Evolutionary conservation across 2,113 vertebrate genomes (phyloP), one percentile per base, ranked within the genome.

Genomic region (Eulemur rufifrons): DNA sequence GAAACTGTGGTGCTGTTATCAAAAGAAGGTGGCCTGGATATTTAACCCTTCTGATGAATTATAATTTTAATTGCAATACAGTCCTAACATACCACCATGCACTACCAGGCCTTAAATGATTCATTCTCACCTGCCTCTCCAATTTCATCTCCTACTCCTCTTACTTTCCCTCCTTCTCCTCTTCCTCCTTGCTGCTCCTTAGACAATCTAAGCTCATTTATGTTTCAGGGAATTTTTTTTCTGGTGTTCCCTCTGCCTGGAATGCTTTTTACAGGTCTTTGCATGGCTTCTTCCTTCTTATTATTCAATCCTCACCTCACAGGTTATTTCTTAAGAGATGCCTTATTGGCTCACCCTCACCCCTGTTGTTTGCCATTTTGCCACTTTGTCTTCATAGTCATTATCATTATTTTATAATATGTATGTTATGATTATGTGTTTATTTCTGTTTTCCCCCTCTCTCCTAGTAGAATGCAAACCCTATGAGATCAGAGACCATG

Each of bases 341-440:
- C 34, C 34, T 95, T 87, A 34, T 78, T 42, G 81, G 50, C 37
- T 50, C 42, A 47, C 10, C 9, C 21, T 95, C 34, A 25, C 23
- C 21, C 29, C 9, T 45, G 9, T 92, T 81, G 20, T 9, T 69
- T 71, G 52, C 42, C 18, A 71, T 63, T 71, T 76, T 90, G 11
- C 50, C 34, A 54, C 8, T 42, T 92, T 94, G 42, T 69, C 11
- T 50, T 92, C 37, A 69, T 45, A 64, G 63, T 56, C 17, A 66
- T 88, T 76, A 47, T 93, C 8, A 84, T 91, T 86, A 89, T 54
- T 92, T 87, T 34, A 81, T 37, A 47, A 80, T 32, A 73, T 94
- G 95, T 73, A 17, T 45, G 61, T 61, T 34, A 59, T 45, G 34
- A 8, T 54, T 88, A n/a, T 52, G 56, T 61, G 21, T 91, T 91